Base-by-base conservation (phyloP, 1,140 invertebrate genomes). In the Drosophila sechellia region DNA sequence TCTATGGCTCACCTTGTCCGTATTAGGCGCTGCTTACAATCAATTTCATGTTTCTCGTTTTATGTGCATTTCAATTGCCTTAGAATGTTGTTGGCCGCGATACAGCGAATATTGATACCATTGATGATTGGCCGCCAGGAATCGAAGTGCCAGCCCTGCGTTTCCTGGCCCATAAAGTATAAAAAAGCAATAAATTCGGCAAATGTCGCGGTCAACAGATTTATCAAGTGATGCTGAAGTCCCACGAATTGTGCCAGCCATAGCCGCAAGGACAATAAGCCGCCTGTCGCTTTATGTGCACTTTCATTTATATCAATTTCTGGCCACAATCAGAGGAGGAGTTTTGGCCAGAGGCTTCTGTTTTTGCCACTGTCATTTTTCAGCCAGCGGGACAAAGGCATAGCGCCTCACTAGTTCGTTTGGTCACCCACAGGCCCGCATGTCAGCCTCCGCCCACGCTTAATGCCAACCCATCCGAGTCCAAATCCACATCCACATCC, bases 291-390 rank as follows among this genome's bases (percentile, higher is more conserved):
- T 87, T 86, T 81, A 83, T 87, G 64, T 64, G 61, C 76, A 71
- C 56, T 79, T 79, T 54, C 83, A 86, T 87, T 86, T 79, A 87
- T 86, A 86, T 86, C 83, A 86, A 89, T 87, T 86, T 72, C 78
- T 48, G 37, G 43, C 43, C 59, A 64, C 49, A 59, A 34, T 42
- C 27, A 4, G 10, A 27, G 49, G n/a, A 49, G 40, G 34, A 43
- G 59, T 25, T 35, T 5, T 8, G n/a, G 40, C 40, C 49, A 12
- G 27, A 25, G 11, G 15, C 25, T 17, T n/a, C 27, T 17, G 45
- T 37, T 35, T 40, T 22, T 54, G 53, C 22, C 71, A 57, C 34
- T 58, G 75, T 72, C 81, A 85, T 85, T 86, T 79, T 81, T 71
- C 74, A 81, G 74, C 61, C 55, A 59, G 35, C 43, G 50, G 54